Evolutionary conservation across 1,140 invertebrate species (phyloP).

Genomic region (Spodoptera litura): DNA sequence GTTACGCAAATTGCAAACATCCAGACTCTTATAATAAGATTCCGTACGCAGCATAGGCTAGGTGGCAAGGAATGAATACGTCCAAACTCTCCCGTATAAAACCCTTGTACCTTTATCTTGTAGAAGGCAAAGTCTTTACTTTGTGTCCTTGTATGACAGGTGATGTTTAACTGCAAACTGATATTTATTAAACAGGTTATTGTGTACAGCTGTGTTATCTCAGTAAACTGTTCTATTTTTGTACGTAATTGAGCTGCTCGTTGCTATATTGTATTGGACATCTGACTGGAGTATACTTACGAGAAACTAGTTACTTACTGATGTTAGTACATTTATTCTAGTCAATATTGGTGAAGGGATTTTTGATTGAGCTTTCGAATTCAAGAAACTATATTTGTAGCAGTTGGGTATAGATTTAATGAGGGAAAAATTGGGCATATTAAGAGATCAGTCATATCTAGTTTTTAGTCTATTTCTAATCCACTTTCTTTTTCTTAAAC

Average conservation of each 20-base stretch:
- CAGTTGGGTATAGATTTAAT: too few relatives aligned
- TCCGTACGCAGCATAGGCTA: too few relatives aligned
- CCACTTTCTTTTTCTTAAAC: too few relatives aligned
- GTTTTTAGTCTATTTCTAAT: too few relatives aligned
- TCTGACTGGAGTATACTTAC: background rate
- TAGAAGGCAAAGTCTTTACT: background rate
- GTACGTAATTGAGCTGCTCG: background rate
- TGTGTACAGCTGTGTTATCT: conserved; percentile 25
- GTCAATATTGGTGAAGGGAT: background rate
- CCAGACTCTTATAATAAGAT: too few relatives aligned
- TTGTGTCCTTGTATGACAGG: background rate
- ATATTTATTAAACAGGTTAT: conserved; percentile 8
- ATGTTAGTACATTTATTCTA: background rate
- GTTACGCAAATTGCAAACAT: too few relatives aligned
- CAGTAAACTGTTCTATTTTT: conserved; percentile 14
- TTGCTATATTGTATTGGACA: background rate
- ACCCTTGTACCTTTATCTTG: background rate
- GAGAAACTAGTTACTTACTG: background rate
- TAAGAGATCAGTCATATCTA: too few relatives aligned
- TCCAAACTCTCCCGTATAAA: background rate
- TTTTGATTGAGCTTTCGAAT: too few relatives aligned
- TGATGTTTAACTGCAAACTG: background rate
- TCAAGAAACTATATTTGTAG: too few relatives aligned
- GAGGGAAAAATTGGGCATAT: too few relatives aligned
- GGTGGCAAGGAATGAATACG: too few relatives aligned